Conservation (phyloP, 2,888 invertebrate genomes). For the Drosophila algonquin region DNA sequence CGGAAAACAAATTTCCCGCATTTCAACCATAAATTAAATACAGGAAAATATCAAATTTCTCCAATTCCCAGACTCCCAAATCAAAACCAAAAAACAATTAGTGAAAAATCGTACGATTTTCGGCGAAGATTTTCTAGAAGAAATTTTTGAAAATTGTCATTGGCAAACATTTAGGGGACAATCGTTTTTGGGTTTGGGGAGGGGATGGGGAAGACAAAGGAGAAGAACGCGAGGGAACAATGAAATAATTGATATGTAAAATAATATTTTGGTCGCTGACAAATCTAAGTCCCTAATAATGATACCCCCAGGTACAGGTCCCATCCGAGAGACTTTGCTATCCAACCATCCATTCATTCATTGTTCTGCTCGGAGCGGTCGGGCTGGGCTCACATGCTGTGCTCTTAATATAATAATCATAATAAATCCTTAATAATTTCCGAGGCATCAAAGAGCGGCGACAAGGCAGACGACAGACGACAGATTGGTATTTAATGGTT, state of each 20-base stretch:
- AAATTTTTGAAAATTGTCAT: conserved; percentile 59
- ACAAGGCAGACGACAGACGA: conserved; percentile 58
- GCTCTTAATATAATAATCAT: conserved; percentile 84
- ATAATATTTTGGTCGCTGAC: conserved; percentile 75
- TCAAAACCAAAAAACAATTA: conserved; percentile 34
- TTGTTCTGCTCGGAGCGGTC: conserved; percentile 9
- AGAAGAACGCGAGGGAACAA: conserved; percentile 53
- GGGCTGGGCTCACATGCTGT: conserved; percentile 62
- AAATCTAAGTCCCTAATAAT: conserved; percentile 58
- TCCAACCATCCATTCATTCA: conserved; percentile 38
- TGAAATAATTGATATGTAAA: conserved; percentile 84
- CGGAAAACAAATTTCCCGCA: conserved; percentile 57
- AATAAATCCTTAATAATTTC: conserved; percentile 84
- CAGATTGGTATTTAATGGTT: conserved; percentile 80
- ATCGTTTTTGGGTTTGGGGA: too few relatives aligned
- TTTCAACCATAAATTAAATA: conserved; percentile 46
- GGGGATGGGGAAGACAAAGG: conserved; percentile 1
- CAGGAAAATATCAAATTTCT: conserved; percentile 64
- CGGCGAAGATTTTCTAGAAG: conserved; percentile 42
- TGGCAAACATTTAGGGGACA: conserved; percentile 30
- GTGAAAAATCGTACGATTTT: conserved; percentile 44
- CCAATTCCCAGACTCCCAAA: conserved; percentile 17
- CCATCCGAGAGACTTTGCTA: conserved; percentile 42
- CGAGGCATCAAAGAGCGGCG: conserved; percentile 81
- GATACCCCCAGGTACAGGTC: conserved; percentile 38